phyloP scores from a whole-genome alignment of 1,140 invertebrate genomes.

The Solen grandis region DNA sequence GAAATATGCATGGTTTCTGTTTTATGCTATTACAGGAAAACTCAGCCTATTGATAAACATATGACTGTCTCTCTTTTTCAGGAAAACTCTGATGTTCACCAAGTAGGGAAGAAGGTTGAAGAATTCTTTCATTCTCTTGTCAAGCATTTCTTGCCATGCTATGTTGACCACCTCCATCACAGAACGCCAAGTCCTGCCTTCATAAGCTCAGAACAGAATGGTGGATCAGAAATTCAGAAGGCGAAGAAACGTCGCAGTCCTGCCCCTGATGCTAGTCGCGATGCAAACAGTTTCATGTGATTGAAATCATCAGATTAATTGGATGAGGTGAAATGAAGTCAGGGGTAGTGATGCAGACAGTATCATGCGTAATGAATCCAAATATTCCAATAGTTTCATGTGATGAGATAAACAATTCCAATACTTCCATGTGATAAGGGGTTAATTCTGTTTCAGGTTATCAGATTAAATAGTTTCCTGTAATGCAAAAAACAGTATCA shows the following conservation, averaged over 20 bases:
- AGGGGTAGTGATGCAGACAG: too few relatives aligned
- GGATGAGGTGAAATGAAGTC: too few relatives aligned
- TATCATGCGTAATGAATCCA: too few relatives aligned
- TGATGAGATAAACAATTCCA: too few relatives aligned
- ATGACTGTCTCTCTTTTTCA: background rate
- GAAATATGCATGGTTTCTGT: background rate
- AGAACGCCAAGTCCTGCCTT: background rate
- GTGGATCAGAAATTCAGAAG: constrained; percentile 2
- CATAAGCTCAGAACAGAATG: constrained; percentile 3
- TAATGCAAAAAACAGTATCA: too few relatives aligned
- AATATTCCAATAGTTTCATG: too few relatives aligned
- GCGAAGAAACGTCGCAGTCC: constrained; percentile 42
- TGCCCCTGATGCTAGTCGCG: constrained; percentile 32
- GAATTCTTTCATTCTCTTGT: constrained; percentile 39
- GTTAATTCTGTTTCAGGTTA: too few relatives aligned
- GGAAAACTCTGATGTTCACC: constrained; percentile 29
- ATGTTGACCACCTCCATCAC: background rate
- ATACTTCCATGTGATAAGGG: too few relatives aligned
- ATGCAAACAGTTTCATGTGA: too few relatives aligned
- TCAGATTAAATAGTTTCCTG: too few relatives aligned
- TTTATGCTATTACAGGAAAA: background rate
- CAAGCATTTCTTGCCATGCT: constrained; percentile 47
- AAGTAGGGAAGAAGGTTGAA: constrained; percentile 33
- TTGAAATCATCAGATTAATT: too few relatives aligned
- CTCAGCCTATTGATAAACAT: background rate